phyloP scores from a whole-genome alignment of 2,797 vertebrate genomes.

The Stomatorhinus walkeri region DNA sequence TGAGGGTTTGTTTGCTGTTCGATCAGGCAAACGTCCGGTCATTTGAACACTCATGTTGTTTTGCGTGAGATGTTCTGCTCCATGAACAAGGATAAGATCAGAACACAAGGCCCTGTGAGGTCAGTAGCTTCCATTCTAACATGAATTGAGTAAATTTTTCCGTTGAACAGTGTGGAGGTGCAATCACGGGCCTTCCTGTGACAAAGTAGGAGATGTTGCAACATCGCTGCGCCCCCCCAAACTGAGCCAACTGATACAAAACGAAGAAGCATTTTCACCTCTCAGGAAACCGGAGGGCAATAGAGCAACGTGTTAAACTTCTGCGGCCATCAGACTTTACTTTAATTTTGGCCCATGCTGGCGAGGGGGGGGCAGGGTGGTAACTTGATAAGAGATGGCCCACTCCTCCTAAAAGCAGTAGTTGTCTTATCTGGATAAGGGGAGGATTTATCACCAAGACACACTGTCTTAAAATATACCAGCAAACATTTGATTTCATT shows the following conservation, averaged over 20 bases:
- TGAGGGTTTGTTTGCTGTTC: neutral
- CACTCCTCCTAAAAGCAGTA: neutral
- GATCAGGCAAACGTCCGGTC: neutral
- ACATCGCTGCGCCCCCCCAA: neutral
- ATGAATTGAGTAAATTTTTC: constrained; percentile 33
- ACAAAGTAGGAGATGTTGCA: neutral
- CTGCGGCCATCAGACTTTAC: neutral
- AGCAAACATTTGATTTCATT: neutral
- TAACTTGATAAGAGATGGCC: neutral
- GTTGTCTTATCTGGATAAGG: neutral
- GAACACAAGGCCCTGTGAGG: neutral
- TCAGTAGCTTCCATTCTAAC: constrained; percentile 12
- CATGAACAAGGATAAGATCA: neutral
- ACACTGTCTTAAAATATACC: neutral
- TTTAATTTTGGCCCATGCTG: neutral
- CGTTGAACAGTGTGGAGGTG: constrained; percentile 11
- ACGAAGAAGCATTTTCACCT: neutral
- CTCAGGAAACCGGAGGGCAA: neutral
- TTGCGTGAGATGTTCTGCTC: neutral
- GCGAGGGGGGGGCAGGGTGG: neutral
- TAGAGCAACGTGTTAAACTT: neutral
- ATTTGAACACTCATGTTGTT: neutral
- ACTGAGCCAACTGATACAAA: neutral
- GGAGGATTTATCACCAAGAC: neutral
- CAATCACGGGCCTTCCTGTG: neutral